Evolutionary conservation across 2,888 invertebrate genomes (phyloP), one percentile per base, ranked within the genome.

Genomic region (Cordilura impudica): DNA sequence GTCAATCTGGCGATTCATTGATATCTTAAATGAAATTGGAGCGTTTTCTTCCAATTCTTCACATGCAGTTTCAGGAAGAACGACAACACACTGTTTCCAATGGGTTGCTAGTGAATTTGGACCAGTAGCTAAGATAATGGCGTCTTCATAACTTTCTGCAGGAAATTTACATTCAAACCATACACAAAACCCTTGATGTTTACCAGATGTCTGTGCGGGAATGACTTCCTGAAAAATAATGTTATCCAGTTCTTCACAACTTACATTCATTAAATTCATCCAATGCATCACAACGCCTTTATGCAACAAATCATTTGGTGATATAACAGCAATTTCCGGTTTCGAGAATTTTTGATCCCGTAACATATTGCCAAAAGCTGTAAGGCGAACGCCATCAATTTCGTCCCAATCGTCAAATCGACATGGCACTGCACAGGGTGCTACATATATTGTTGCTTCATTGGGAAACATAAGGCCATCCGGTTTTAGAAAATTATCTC

Each of bases 61-160:
- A 89, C 93, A 58, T 93, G 92, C 73, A 69, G 92, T 91, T 18
- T 92, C 88, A 0, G 97, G 96, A 51, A 98, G 89, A 1, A 96
- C 92, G 81, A 98, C 93, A 0, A 97, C 92, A 0, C 97, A 97
- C 89, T 98, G 98, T 87, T 97, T 97, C 98, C 98, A 98, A 91
- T 98, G 98, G 0, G 98, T 98, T 19, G 93, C 91, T 0, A 92
- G 91, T 0, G 91, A 90, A 43, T 92, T 90, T 2, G 98, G 97
- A 1, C 95, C 94, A 0, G 98, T 98, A 61, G 95, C 94, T 84
- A 98, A 94, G 3, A 91, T 90, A 5, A 96, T 91, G 12, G 91
- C 90, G 82, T 92, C 91, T 4, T 85, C 87, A 35, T 88, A 84
- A 1, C 93, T 92, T 16, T 83, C 81, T 67, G 95, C 89, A 3